Percentiles rank a stretch among this genome's conserved stretches.
These are phyloP conservation scores for Tromatobia lineatoria DNA, from an alignment of 2,888 invertebrate species.

Conservation along the genomic window DNA sequence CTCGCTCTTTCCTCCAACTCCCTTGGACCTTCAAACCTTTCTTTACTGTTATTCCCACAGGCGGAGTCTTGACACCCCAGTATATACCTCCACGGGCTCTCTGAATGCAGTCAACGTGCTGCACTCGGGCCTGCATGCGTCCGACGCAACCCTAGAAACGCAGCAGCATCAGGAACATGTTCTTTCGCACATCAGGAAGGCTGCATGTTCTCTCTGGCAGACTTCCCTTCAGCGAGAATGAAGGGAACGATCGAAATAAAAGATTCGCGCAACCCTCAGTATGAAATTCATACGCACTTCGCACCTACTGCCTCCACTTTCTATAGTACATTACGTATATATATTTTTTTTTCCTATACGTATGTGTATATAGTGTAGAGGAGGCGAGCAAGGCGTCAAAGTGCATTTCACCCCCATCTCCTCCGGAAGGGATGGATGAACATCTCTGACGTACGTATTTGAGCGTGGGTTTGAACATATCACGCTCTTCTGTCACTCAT, in stretches of 20 bases:
- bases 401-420: conserved; percentile 61
- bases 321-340: conserved; percentile 21
- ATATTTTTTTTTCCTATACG: not conserved
- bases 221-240: conserved; percentile 57
- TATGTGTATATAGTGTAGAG: conserved; percentile 23
- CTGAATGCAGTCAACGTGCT: conserved; percentile 74
- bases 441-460: conserved; percentile 19
- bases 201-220: conserved; percentile 50
- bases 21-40: conserved; percentile 73
- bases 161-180: conserved; percentile 56
- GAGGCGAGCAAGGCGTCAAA: conserved; percentile 76
- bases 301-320: conserved; percentile 73
- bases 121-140: conserved; percentile 71
- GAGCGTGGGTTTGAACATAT: conserved; percentile 75
- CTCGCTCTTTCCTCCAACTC: conserved; percentile 63
- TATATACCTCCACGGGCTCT: conserved; percentile 57
- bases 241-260: conserved; percentile 68
- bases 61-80: conserved; percentile 74
- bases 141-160: conserved; percentile 71
- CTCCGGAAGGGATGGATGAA: not conserved
- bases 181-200: conserved; percentile 58
- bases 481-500: conserved; percentile 57
- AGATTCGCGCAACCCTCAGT: conserved; percentile 76
- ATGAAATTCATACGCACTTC: conserved; percentile 81
- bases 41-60: conserved; percentile 76